Base-by-base conservation (phyloP, 37 sponge, comb jelly and placozoan species). In the Theonella swinhoei region DNA sequence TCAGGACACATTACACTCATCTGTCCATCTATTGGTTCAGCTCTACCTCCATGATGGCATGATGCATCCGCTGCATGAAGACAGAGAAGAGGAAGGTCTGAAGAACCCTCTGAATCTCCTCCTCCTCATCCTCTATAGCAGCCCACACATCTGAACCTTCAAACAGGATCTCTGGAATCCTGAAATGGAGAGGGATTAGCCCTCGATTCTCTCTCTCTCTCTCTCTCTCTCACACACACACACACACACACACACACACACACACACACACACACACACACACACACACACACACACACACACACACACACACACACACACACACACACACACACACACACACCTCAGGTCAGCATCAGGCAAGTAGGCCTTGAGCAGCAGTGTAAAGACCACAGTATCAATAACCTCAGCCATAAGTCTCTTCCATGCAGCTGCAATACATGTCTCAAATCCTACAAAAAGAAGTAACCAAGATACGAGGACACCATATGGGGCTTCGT, bases 371-470 rank as follows among this genome's bases (percentile, higher is more conserved):
- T 83, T 83, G 34, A 89, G 65, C n/a, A 89, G 11, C 4, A 89
- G 26, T 2, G 39, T 54, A 31, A 89, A 78, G 40, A 83, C 22
- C 14, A 83, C 24, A 3, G 59, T 72, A 41, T 89, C 89, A 26
- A 89, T 89, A 24, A 83, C 39, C 74, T 89, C 89, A 20, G 89
- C 89, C 29, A 79, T 28, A 42, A 63, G 34, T 38, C 89, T 73
- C 36, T 62, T 71, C 89, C 89, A 89, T 36, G 77, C 20, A 31
- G 89, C 64, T 70, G 79, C 84, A 64, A 89, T 41, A 17, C 24
- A 70, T 14, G 67, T 72, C 63, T 89, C 89, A 39, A 39, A 89
- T 2, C 89, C 89, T 89, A 34, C 42, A 40, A 14, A 62, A 23
- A 43, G 19, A 43, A 40, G 24, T 42, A 4, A 31, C 42, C 19